Percentiles rank a stretch among this genome's conserved stretches.
These are phyloP conservation scores for Synergus laeviventris DNA, from an alignment of 2,888 invertebrate species.

Conservation along the genomic window DNA sequence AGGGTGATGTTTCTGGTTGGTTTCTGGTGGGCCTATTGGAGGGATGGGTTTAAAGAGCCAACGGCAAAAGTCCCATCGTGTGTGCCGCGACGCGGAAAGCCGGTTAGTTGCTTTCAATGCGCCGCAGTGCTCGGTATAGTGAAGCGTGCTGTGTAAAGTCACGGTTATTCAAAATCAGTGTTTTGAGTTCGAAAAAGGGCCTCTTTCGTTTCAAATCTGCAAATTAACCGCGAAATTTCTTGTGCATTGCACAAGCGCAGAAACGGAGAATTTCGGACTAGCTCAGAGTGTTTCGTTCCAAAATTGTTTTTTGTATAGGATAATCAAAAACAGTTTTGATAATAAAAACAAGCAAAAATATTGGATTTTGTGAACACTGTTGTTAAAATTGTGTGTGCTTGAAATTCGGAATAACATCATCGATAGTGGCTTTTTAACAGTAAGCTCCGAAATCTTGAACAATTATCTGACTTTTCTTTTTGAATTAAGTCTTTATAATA, in stretches of 20 bases:
- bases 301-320: neutral
- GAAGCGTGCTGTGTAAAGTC: neutral
- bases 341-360: neutral
- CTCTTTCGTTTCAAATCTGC: neutral
- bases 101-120: constrained; percentile 71
- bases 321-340: neutral
- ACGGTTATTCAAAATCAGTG: neutral
- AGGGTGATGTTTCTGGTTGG: constrained; percentile 9
- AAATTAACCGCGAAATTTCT: neutral
- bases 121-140: constrained; percentile 57
- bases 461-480: neutral
- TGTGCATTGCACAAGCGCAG: neutral
- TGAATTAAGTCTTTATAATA: no score
- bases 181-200: neutral
- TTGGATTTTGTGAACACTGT: neutral
- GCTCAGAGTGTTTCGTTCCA: neutral
- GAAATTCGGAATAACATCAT: neutral
- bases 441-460: neutral
- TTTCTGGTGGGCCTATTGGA: constrained; percentile 42
- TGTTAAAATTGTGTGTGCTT: neutral
- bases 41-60: constrained; percentile 50
- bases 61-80: constrained; percentile 49
- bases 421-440: neutral
- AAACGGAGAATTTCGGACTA: neutral
- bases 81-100: constrained; percentile 68